phyloP scores from a whole-genome alignment of 37 sponge, comb jelly and placozoan species.

The Aplysina aerophoba region DNA sequence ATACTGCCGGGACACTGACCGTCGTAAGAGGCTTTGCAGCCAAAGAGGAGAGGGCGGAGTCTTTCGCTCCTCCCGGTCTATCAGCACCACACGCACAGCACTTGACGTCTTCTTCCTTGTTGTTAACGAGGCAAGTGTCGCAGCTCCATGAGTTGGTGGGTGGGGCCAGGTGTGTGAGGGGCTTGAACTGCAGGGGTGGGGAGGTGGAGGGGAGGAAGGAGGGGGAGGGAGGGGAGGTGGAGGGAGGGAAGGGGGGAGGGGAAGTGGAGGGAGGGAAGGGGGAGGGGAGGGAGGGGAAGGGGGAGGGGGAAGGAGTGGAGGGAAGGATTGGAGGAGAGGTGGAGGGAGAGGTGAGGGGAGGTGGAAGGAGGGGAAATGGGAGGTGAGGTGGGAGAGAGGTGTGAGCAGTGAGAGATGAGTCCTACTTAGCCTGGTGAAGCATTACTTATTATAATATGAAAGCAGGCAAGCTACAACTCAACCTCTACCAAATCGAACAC shows the following conservation, averaged over 20 bases:
- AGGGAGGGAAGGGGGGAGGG: constrained; percentile 6
- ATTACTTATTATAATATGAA: constrained; percentile 26
- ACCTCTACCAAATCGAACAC: no score
- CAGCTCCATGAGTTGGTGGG: constrained; percentile 57
- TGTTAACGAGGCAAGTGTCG: constrained; percentile 63
- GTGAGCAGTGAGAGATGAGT: no score
- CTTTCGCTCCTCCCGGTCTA: constrained; percentile 17
- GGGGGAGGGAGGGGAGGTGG: constrained; percentile 4
- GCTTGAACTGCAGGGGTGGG: not conserved
- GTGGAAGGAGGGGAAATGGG: constrained; percentile 42
- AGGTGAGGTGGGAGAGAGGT: not conserved
- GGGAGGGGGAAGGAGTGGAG: constrained; percentile 13
- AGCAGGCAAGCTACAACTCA: constrained; percentile 31
- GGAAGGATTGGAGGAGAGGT: constrained; percentile 11
- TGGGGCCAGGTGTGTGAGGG: constrained; percentile 48
- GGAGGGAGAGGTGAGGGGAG: constrained; percentile 31
- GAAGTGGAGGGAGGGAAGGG: constrained; percentile 38
- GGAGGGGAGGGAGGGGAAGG: no score
- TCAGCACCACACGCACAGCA: constrained; percentile 61
- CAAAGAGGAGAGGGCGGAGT: not conserved
- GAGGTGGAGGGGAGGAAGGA: constrained; percentile 29
- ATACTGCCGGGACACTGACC: not conserved
- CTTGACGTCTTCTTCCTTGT: constrained; percentile 11
- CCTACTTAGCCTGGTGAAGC: no score
- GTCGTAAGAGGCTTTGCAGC: not conserved